Evolutionary conservation across 2,888 invertebrate genomes (phyloP), one percentile per base, ranked within the genome.

Genomic region (Miltochrista miniata): DNA sequence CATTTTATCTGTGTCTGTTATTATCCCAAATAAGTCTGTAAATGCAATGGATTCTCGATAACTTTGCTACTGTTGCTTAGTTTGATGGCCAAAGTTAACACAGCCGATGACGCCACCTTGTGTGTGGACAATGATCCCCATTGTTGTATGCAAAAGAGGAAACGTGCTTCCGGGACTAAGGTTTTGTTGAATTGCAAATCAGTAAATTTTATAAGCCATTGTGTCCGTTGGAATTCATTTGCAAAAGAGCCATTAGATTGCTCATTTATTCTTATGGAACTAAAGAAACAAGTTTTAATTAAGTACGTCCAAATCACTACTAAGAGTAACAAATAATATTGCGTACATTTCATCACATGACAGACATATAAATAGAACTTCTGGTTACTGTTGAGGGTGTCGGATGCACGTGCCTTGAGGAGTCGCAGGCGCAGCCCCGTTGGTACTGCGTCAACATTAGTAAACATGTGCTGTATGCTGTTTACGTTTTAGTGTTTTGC

Each of bases 131-230:
- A 68, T 59, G 69, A 61, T 70, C 58, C 54, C 66, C 67, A 79
- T 81, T 81, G 77, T 82, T 74, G 63, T 75, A 82, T 81, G 84
- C 76, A 81, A 81, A 83, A 51, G 59, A 70, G 68, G 69, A 72
- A 77, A 77, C 79, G 79, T 73, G 80, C 72, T 81, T 81, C 79
- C 80, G 75, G 74, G 62, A 29, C 61, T 53, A 53, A 48, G 58
- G 64, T 55, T 10, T 56, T 60, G 64, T 65, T 58, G 61, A 64
- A 50, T 65, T 68, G 68, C 71, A 57, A 74, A 73, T 70, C 64
- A 66, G 49, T 38, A 15, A 49, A 30, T 45, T 59, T 50, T 59
- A 48, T 48, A 41, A 38, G 33, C 48, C 37, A 42, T 43, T 36
- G 15, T 41, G 38, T 35, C 18, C 34, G 33, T 39, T 42, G 34